Base-by-base conservation (phyloP, 2,113 vertebrate species). In the Lagopus muta region DNA sequence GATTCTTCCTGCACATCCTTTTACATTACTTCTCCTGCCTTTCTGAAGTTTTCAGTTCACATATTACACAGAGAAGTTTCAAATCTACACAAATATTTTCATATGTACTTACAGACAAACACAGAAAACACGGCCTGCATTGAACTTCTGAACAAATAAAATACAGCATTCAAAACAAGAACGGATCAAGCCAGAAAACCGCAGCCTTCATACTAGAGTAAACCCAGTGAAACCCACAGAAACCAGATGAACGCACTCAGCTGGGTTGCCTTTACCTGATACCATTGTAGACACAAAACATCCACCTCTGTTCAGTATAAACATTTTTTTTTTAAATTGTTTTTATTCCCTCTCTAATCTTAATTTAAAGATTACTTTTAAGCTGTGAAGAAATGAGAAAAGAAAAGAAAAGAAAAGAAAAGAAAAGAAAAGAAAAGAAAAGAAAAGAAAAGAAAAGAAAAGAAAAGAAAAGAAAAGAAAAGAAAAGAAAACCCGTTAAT, bases 251-350 rank as follows among this genome's bases (percentile, higher is more conserved):
- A 36, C 7, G 6, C 25, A 27, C 5, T 2, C 13, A 70, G 5
- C 24, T n/a, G 12, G 6, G 70, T 45, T 36, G 34, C 65, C 40
- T 77, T 89, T 36, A 20, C 14, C 11, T 2, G 0, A 18, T 28
- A 28, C 9, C 32, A 10, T 4, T 6, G 8, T 0, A 27, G 7
- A 19, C 7, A n/a, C 4, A 3, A 5, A 86, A 55, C 20, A 13
- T 10, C 30, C 27, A 6, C 47, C 71, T 48, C 67, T 54, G 3
- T n/a, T 76, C n/a, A 10, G 36, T 62, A 62, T 17, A 25, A 61
- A 61, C 48, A 38, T 38, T 38, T 50, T 21, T 13, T 50, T 25
- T 8, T 38, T 38, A 9, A 80, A 80, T 3, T 8, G 40, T 32
- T 54, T 73, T 62, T 43, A 27, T 22, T 89, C 54, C 11, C 65